Evolutionary conservation across 2,797 vertebrate species (phyloP), one percentile per base, ranked within the genome.

Genomic region (Acrossocheilus fasciatus): DNA sequence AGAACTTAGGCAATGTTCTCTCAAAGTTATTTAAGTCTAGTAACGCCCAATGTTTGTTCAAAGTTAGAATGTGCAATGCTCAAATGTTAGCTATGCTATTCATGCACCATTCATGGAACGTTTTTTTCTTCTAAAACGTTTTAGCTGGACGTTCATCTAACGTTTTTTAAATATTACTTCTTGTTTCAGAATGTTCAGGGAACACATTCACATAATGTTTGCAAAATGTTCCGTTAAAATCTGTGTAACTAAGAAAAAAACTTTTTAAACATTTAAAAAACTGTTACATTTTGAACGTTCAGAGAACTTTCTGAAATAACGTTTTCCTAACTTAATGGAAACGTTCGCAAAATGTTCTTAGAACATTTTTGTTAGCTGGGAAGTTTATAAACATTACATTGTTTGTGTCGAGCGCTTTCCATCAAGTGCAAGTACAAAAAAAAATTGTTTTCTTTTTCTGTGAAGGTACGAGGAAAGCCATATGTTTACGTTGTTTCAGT

Each of bases 381-480:
- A 62, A 15, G 30, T 30, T 70, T 39, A 70, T 43, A 70, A 72
- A 57, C 66, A 30, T 82, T 18, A 7, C 41, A 81, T 68, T 50
- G 18, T 30, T 68, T 68, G 0, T 9, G 10, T 68, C 36, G n/a
- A 54, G 47, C 34, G 6, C 45, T 70, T 41, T 26, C 39, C 45
- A 6, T 69, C 45, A 73, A 83, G 69, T 23, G 81, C 23, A 30
- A 43, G 23, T 52, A 26, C 80, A 81, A 82, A 52, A 30, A 72
- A 69, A 59, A 20, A 9, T 69, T 36, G 62, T 54, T 73, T 54
- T 43, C 2, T 10, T 43, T 84, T 41, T 20, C 23, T n/a, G 8
- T 62, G 41, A 36, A 73, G 30, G 5, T 39, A 68, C 45, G 64
- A 17, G 50, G 54, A 84, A 84, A 89, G 84, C 88, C 84, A 90